Percentiles rank a stretch among this genome's conserved stretches.
Conservation (phyloP, 2,113 vertebrate species). For the Neoarius graeffei region DNA sequence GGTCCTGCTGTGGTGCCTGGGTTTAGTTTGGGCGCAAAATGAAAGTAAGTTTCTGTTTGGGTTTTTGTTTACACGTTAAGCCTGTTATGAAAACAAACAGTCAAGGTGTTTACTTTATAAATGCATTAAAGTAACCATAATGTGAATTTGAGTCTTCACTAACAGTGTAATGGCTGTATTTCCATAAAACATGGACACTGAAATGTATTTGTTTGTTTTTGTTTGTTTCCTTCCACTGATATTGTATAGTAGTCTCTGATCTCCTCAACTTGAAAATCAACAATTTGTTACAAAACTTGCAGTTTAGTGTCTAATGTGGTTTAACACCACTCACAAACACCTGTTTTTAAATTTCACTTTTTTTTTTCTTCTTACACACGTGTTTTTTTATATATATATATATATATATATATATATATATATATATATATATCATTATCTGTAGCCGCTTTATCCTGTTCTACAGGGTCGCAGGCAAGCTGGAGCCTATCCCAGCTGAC, state of each 20-base stretch:
- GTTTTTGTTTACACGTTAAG: background rate
- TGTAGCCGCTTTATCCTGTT: no score
- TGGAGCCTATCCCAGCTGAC: no score
- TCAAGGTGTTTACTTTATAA: background rate
- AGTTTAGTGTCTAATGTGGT: background rate
- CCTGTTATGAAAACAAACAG: background rate
- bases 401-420: no score
- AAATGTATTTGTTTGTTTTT: background rate
- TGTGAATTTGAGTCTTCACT: no score
- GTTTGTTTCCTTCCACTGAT: background rate
- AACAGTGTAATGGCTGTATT: background rate
- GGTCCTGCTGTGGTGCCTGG: slow-evolving; percentile 28
- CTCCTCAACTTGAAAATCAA: background rate
- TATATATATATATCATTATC: no score
- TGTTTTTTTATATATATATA: no score
- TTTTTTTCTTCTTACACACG: no score
- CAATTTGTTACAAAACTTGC: background rate
- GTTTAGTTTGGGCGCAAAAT: slow-evolving; percentile 37
- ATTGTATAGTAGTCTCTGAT: background rate
- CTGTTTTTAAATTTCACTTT: background rate
- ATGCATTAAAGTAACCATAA: background rate
- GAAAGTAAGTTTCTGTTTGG: slow-evolving; percentile 49
- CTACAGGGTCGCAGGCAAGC: no score
- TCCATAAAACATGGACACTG: background rate
- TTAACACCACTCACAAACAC: background rate